These are phyloP conservation scores for Rhagophthalmus giganteus DNA, from an alignment of 2,888 invertebrate species.

Conservation along the genomic window DNA sequence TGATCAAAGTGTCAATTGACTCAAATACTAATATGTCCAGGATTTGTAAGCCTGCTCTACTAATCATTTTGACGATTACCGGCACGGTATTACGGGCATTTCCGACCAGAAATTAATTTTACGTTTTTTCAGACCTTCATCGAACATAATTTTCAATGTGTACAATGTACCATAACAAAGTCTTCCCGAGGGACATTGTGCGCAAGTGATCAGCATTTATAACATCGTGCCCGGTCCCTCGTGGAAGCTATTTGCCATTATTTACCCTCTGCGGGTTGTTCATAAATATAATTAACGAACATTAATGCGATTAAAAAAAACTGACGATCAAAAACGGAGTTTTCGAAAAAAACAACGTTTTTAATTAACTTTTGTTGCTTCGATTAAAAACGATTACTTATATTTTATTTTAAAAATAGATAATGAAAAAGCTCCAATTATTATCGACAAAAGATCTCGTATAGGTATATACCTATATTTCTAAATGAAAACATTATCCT, in stretches of 20 bases:
- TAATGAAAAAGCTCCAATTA: too few species aligned
- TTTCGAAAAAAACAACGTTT: too few species aligned
- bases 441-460: too few species aligned
- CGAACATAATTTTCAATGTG: conserved; percentile 15
- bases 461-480: too few species aligned
- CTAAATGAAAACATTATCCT: too few species aligned
- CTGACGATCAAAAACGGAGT: too few species aligned
- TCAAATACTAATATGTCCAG: conserved; percentile 36
- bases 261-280: too few species aligned
- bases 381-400: too few species aligned
- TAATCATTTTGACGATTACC: conserved; percentile 21
- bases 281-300: too few species aligned
- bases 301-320: too few species aligned
- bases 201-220: conserved; percentile 18
- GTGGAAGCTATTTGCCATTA: conserved; percentile 13
- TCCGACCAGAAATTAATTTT: background rate
- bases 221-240: conserved; percentile 7
- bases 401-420: too few species aligned
- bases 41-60: conserved; percentile 24
- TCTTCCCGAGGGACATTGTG: conserved; percentile 18
- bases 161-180: conserved; percentile 26
- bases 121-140: background rate
- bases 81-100: background rate
- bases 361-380: too few species aligned
- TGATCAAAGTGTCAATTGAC: conserved; percentile 38